A percentile compares a stretch with the other conserved stretches of the same genome.
phyloP scores from a whole-genome alignment of 2,888 invertebrate genomes.

The Tiliacea citrago region DNA sequence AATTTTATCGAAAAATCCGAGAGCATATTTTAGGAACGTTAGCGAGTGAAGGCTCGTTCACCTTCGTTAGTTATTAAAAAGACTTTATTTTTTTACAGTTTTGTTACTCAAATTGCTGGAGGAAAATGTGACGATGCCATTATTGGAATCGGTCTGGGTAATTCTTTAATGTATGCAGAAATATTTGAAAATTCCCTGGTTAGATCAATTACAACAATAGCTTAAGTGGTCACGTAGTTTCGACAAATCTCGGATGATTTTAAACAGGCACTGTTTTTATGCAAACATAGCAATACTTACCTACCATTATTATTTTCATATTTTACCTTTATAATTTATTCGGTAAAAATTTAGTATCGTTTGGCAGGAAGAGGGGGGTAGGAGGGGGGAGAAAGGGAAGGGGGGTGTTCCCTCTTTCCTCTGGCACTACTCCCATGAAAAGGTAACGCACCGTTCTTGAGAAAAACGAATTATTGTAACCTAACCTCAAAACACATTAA shows the following conservation, averaged over 20 bases:
- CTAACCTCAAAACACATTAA: too few relatives aligned
- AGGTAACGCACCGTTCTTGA: too few relatives aligned
- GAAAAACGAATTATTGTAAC: too few relatives aligned
- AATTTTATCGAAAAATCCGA: constrained; percentile 70
- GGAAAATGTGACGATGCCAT: background rate
- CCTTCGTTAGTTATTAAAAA: constrained; percentile 36
- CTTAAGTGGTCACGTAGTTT: background rate
- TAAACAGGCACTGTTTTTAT: background rate
- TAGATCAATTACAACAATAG: background rate
- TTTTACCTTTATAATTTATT: too few relatives aligned
- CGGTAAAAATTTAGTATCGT: too few relatives aligned
- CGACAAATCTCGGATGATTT: background rate
- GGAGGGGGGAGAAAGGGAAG: too few relatives aligned
- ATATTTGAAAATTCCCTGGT: background rate
- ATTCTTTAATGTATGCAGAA: background rate
- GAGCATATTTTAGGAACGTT: constrained; percentile 61
- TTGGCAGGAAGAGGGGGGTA: too few relatives aligned
- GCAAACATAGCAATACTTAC: background rate
- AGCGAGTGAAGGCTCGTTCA: constrained; percentile 38
- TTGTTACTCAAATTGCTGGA: constrained; percentile 12
- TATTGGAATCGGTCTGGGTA: constrained; percentile 1
- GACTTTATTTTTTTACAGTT: constrained; percentile 5
- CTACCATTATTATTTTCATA: background rate
- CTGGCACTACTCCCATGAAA: too few relatives aligned
- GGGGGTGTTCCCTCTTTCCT: too few relatives aligned